Percentiles rank a stretch among this genome's conserved stretches.
Conservation (phyloP, 2,888 invertebrate species). For the Thelaira solivaga region DNA sequence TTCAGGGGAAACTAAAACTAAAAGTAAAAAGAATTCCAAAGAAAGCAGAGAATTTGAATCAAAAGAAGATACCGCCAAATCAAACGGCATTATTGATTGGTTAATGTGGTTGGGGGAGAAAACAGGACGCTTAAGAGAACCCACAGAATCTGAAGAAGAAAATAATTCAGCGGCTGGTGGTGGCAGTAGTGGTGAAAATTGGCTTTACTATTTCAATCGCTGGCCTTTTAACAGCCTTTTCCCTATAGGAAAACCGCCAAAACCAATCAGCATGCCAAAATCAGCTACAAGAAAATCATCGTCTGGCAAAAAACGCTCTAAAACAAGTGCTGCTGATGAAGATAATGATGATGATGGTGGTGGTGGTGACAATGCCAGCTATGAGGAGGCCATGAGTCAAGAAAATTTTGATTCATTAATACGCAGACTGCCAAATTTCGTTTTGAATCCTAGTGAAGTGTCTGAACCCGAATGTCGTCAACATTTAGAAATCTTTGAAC, state of each 20-base stretch:
- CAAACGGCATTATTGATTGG: constrained; percentile 73
- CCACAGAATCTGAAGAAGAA: constrained; percentile 52
- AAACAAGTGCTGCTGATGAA: neutral
- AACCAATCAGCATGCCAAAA: constrained; percentile 63
- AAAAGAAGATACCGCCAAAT: constrained; percentile 38
- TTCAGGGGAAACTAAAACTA: constrained; percentile 8
- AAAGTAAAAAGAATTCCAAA: constrained; percentile 26
- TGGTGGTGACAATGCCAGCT: constrained; percentile 13
- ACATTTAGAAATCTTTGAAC: constrained; percentile 82
- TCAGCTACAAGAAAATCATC: constrained; percentile 12
- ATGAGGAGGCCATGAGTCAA: constrained; percentile 67
- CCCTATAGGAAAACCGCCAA: constrained; percentile 68
- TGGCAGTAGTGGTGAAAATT: constrained; percentile 62
- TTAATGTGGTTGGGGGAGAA: constrained; percentile 69
- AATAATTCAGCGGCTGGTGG: constrained; percentile 25
- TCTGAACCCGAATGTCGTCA: constrained; percentile 83
- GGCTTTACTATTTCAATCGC: constrained; percentile 72
- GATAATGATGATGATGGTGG: constrained; percentile 7
- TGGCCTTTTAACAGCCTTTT: constrained; percentile 75
- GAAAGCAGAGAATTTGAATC: constrained; percentile 34
- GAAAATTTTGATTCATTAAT: constrained; percentile 80
- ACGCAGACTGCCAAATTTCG: constrained; percentile 83
- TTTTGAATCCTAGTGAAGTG: constrained; percentile 82
- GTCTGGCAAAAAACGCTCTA: constrained; percentile 21
- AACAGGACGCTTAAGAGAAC: constrained; percentile 50